phyloP scores from a whole-genome alignment of 2,797 vertebrate genomes.

The Neopelma chrysocephalum region DNA sequence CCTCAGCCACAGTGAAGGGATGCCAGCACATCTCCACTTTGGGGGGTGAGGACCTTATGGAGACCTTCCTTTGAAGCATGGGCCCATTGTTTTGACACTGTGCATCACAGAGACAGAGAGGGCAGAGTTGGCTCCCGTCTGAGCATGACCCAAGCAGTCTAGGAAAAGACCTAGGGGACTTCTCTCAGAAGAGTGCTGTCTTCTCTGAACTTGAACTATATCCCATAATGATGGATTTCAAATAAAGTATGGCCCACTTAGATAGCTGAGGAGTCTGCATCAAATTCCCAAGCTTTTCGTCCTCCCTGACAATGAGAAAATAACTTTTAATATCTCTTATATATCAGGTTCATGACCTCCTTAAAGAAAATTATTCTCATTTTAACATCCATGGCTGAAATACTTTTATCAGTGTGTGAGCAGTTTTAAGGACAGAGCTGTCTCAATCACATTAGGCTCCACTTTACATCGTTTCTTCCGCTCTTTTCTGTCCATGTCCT shows the following conservation, averaged over 20 bases:
- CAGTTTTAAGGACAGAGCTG: not conserved
- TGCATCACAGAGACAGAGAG: accelerated
- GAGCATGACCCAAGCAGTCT: not conserved
- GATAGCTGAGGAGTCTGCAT: accelerated
- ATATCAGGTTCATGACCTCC: not conserved
- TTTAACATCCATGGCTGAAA: not conserved
- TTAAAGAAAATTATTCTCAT: not conserved
- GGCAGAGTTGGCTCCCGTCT: accelerated
- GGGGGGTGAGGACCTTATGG: not conserved
- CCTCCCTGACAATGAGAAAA: not conserved
- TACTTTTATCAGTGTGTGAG: not conserved
- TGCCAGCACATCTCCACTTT: not conserved
- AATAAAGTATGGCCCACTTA: not conserved
- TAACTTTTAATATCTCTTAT: not conserved
- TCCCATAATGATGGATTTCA: not conserved
- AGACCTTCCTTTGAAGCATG: not conserved
- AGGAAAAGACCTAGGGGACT: not conserved
- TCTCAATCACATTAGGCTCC: not conserved
- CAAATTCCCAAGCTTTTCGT: not conserved
- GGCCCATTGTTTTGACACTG: accelerated
- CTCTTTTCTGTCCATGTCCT: not conserved
- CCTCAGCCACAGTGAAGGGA: not conserved
- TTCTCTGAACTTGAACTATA: not conserved
- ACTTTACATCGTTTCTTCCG: accelerated
- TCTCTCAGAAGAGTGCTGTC: not conserved